Evolutionary conservation across 2,113 vertebrate genomes (phyloP).

Genomic region (Entelurus aequoreus): DNA sequence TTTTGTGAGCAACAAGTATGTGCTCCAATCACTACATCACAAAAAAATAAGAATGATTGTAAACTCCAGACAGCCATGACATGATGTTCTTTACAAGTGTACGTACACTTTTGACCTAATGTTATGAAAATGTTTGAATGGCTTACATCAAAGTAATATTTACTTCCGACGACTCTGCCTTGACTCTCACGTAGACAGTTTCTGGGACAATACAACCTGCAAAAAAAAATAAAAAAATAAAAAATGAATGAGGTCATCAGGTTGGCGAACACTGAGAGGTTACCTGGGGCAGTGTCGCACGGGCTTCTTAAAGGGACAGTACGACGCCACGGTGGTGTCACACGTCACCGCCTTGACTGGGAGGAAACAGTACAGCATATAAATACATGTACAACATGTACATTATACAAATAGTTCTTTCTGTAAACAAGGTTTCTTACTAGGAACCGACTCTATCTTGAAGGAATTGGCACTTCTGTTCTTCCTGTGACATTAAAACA

Average conservation of each 20-base stretch:
- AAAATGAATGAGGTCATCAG: neutral
- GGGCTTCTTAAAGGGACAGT: slow-evolving; percentile 91
- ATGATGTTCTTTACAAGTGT: no score
- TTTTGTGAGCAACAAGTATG: no score
- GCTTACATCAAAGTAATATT: slow-evolving; percentile 91
- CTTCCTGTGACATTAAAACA: slow-evolving; percentile 74
- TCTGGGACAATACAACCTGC: slow-evolving; percentile 88
- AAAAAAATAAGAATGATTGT: no score
- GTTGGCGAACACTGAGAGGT: neutral
- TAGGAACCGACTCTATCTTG: slow-evolving; percentile 87
- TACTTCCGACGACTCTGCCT: slow-evolving; percentile 83
- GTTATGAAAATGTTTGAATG: neutral
- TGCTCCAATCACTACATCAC: no score
- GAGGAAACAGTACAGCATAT: slow-evolving; percentile 22
- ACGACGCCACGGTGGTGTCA: slow-evolving; percentile 85
- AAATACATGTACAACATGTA: neutral
- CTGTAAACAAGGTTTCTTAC: slow-evolving; percentile 61
- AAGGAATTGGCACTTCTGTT: slow-evolving; percentile 94
- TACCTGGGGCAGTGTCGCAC: slow-evolving; percentile 92
- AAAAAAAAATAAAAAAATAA: slow-evolving; percentile 19
- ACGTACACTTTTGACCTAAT: no score
- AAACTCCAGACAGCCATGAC: no score
- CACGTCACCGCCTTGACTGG: slow-evolving; percentile 91
- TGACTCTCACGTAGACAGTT: slow-evolving; percentile 82
- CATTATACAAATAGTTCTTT: no score